phyloP scores from a whole-genome alignment of 2,888 invertebrate genomes.

The Pollenia angustigena region DNA sequence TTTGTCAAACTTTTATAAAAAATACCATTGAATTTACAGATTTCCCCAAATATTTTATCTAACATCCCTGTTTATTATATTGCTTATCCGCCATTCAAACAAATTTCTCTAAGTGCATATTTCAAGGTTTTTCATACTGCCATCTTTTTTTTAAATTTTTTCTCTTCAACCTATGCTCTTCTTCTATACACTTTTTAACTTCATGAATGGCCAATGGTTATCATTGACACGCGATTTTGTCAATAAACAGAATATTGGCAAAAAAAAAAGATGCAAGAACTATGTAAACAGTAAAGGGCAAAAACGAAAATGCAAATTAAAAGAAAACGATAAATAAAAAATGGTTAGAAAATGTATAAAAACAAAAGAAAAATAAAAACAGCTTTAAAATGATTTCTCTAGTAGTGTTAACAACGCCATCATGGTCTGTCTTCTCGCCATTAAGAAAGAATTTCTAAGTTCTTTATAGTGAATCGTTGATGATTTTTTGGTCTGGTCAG shows the following conservation, averaged over 20 bases:
- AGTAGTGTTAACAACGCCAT: too few relatives aligned
- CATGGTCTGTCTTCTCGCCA: too few relatives aligned
- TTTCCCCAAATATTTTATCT: too few relatives aligned
- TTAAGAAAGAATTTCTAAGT: too few relatives aligned
- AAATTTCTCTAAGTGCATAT: background rate
- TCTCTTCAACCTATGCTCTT: background rate
- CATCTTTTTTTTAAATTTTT: background rate
- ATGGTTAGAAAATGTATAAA: constrained; percentile 17
- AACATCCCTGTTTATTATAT: too few relatives aligned
- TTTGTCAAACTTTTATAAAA: too few relatives aligned
- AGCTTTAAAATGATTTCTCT: too few relatives aligned
- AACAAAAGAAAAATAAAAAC: background rate
- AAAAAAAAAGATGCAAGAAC: background rate
- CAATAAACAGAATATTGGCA: constrained; percentile 14
- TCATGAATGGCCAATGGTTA: constrained; percentile 25
- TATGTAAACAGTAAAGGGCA: background rate
- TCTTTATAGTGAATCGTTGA: too few relatives aligned
- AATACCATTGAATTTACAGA: too few relatives aligned
- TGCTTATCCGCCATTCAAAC: too few relatives aligned
- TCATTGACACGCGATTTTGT: constrained; percentile 62
- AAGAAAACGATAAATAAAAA: background rate
- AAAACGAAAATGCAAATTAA: constrained; percentile 7
- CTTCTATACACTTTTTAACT: background rate
- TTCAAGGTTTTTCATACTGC: background rate
- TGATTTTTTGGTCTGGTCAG: too few relatives aligned